Evolutionary conservation across 64 coral and sea anemone genomes (phyloP).

Genomic region (Pocillopora damicornis): DNA sequence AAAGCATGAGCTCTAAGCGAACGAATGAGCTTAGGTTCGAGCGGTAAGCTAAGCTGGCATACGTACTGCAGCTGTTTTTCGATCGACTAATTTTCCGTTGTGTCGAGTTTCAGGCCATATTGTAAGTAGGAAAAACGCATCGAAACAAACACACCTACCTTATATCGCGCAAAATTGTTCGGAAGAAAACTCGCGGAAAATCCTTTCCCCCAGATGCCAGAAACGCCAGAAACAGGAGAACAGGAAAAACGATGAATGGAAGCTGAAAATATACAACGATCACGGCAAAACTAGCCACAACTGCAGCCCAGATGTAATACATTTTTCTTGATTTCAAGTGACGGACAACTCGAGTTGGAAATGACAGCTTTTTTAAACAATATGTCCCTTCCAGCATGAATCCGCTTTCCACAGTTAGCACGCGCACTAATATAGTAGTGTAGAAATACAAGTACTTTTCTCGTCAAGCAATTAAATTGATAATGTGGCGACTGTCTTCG

Average conservation of each 20-base stretch:
- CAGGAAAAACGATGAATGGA: constrained; percentile 11
- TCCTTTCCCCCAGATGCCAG: constrained; percentile 54
- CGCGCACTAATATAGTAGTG: neutral
- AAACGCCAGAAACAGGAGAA: constrained; percentile 31
- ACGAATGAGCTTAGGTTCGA: too few species aligned
- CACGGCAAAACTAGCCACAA: neutral
- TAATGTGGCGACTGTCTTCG: neutral
- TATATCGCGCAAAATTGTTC: constrained; percentile 56
- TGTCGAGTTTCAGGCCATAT: too few species aligned
- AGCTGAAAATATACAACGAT: constrained; percentile 21
- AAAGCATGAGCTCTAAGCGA: too few species aligned
- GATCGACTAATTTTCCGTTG: too few species aligned
- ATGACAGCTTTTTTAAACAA: constrained; percentile 30
- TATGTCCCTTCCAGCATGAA: neutral
- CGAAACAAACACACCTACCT: constrained; percentile 27
- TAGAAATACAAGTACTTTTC: neutral
- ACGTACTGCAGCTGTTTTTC: too few species aligned
- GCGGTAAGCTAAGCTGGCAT: too few species aligned
- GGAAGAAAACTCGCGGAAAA: constrained; percentile 58
- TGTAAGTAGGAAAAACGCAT: neutral
- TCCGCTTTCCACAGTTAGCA: neutral
- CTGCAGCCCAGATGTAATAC: neutral
- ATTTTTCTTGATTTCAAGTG: neutral
- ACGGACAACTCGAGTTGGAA: constrained; percentile 33
- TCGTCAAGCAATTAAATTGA: neutral